Conservation (phyloP, 2,797 vertebrate genomes). For the Poeciliopsis presidionis region DNA sequence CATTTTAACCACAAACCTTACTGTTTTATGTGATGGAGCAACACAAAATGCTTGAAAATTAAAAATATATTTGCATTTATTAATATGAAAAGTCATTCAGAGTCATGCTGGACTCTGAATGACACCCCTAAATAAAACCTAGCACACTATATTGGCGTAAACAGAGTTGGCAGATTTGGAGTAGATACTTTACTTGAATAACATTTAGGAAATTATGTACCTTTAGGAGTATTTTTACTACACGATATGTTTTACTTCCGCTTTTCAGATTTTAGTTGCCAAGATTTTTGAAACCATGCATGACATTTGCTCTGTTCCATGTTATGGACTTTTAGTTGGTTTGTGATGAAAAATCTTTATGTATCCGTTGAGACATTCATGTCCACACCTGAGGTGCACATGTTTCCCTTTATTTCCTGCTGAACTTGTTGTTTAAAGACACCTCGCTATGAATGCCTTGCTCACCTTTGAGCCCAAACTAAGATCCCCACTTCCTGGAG, state of each 20-base stretch:
- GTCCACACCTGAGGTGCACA: background rate
- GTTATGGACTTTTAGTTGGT: background rate
- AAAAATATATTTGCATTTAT: background rate
- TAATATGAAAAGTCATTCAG: background rate
- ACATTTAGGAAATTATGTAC: too few species aligned
- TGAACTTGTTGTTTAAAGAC: background rate
- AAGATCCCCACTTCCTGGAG: constrained; percentile 45
- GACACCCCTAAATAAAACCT: background rate
- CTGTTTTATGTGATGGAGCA: background rate
- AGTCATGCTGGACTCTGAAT: background rate
- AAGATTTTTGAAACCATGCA: background rate
- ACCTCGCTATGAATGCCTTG: constrained; percentile 6
- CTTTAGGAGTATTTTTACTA: too few species aligned
- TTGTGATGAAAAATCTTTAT: background rate
- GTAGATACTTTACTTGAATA: too few species aligned
- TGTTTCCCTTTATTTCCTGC: background rate
- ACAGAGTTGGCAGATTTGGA: background rate
- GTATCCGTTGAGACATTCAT: background rate
- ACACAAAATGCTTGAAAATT: background rate
- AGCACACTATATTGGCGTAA: background rate
- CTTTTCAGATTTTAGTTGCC: background rate
- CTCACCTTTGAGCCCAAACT: constrained; percentile 37
- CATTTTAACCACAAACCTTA: background rate
- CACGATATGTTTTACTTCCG: too few species aligned
- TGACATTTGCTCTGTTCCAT: background rate